A percentile compares a stretch with the other conserved stretches of the same genome.
Evolutionary conservation across 2,113 vertebrate species (phyloP).

Genomic region (Peromyscus polionotus): DNA sequence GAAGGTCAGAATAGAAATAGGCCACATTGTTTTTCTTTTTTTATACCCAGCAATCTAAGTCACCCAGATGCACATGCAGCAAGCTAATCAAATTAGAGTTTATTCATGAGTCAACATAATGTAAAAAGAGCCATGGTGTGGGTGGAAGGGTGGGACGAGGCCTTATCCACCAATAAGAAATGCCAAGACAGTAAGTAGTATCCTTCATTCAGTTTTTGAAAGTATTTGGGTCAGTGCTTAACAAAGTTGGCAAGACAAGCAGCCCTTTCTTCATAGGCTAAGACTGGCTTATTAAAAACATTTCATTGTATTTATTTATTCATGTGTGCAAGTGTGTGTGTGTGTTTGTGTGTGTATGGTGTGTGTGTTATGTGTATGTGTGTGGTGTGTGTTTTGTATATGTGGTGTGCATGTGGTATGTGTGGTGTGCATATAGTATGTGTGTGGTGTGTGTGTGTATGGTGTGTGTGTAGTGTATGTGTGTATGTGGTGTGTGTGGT

Average conservation of each 20-base stretch:
- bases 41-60: background rate
- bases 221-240: constrained; percentile 66
- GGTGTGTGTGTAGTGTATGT: too few relatives aligned
- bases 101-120: background rate
- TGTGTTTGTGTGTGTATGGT: too few relatives aligned
- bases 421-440: too few relatives aligned
- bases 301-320: background rate
- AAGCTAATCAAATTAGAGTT: constrained; percentile 38
- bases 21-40: background rate
- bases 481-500: too few relatives aligned
- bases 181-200: background rate
- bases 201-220: constrained; percentile 45
- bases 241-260: constrained; percentile 41
- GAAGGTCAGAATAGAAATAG: background rate
- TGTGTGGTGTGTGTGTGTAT: too few relatives aligned
- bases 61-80: background rate
- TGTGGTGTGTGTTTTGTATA: too few relatives aligned
- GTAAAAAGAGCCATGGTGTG: background rate
- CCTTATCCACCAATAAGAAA: constrained; percentile 28
- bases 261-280: constrained; percentile 55
- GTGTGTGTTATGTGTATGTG: too few relatives aligned
- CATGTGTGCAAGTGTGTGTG: background rate
- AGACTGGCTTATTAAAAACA: background rate
- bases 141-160: background rate
- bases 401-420: too few relatives aligned